Evolutionary conservation across 2,888 invertebrate species (phyloP).

Genomic region (Ornithoptera alexandrae): DNA sequence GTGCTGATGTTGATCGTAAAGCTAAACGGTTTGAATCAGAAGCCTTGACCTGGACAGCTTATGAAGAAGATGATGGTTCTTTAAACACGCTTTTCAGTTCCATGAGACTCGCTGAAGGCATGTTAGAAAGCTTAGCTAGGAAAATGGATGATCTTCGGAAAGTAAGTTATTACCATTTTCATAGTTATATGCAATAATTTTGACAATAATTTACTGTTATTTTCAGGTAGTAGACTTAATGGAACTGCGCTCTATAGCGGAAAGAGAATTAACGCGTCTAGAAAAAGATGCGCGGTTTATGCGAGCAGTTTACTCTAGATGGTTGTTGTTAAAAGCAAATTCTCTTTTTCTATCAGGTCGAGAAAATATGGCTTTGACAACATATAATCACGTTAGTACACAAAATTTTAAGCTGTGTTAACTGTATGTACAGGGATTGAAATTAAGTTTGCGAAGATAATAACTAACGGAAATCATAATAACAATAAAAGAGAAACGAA

Average conservation of each 20-base stretch:
- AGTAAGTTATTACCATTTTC: constrained; percentile 35
- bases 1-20: constrained; percentile 55
- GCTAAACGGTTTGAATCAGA: constrained; percentile 66
- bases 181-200: not conserved
- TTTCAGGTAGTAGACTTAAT: constrained; percentile 68
- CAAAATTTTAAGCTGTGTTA: not conserved
- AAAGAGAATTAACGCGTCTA: constrained; percentile 56
- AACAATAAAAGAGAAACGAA: not conserved
- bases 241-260: constrained; percentile 70
- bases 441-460: not conserved
- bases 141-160: constrained; percentile 70
- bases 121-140: constrained; percentile 69
- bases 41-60: constrained; percentile 56
- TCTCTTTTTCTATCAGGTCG: constrained; percentile 58
- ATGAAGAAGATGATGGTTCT: constrained; percentile 51
- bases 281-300: constrained; percentile 58
- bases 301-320: constrained; percentile 58
- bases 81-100: constrained; percentile 57
- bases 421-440: not conserved
- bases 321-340: constrained; percentile 61
- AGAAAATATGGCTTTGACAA: constrained; percentile 41
- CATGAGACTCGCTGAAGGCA: constrained; percentile 67
- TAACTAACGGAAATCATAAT: not conserved
- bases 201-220: constrained; percentile 1
- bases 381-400: constrained; percentile 52